Conservation (phyloP, 2,888 invertebrate genomes). For the Dasysyrphus tricinctus region DNA sequence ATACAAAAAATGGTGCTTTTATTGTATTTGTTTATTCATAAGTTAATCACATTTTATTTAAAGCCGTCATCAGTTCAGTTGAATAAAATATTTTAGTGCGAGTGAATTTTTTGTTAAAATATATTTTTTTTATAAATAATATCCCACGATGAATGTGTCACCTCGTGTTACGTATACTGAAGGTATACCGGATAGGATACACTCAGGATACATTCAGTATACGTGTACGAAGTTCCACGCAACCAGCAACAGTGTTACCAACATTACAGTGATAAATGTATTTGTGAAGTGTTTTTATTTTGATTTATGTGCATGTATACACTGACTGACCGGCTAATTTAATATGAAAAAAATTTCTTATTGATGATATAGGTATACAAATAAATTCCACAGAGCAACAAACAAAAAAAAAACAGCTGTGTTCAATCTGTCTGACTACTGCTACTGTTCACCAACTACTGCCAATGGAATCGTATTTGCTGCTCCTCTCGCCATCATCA, state of each 20-base stretch:
- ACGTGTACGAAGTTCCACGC: constrained; percentile 96
- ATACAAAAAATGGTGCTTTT: background rate
- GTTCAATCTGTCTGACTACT: constrained; percentile 66
- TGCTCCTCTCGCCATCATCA: constrained; percentile 55
- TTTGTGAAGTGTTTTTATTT: constrained; percentile 28
- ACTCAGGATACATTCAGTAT: constrained; percentile 99
- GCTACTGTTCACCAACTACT: constrained; percentile 73
- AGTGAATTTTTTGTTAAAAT: constrained; percentile 15
- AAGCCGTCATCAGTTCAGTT: constrained; percentile 37
- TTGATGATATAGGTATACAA: background rate
- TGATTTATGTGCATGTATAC: constrained; percentile 31
- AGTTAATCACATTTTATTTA: background rate
- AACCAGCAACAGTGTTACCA: constrained; percentile 83
- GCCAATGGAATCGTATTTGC: constrained; percentile 58
- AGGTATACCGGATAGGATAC: constrained; percentile 99
- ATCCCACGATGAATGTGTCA: constrained; percentile 88
- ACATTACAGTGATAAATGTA: constrained; percentile 1
- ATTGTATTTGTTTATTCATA: constrained; percentile 10
- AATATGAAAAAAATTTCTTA: constrained; percentile 12
- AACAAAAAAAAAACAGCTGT: constrained; percentile 54
- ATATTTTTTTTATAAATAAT: background rate
- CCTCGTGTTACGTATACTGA: constrained; percentile 99
- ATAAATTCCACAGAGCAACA: constrained; percentile 22
- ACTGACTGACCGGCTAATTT: constrained; percentile 51
- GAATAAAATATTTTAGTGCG: background rate